A percentile compares a stretch with the other conserved stretches of the same genome.
Evolutionary conservation across 1,140 invertebrate genomes (phyloP).

Genomic region (Mylabris phalerata): DNA sequence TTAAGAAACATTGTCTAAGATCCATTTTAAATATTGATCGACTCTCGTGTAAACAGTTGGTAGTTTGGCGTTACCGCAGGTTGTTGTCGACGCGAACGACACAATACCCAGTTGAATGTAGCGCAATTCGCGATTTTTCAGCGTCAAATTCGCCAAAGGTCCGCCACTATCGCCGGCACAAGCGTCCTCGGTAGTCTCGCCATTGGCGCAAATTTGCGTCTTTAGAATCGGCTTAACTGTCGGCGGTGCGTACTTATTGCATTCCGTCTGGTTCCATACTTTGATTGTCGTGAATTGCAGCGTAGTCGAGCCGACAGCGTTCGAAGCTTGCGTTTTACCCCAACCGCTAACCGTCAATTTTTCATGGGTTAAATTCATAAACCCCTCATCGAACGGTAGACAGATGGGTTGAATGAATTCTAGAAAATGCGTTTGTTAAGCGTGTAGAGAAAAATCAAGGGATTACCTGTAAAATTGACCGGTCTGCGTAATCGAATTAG

Average conservation of each 20-base stretch:
- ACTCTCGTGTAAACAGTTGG: conserved; percentile 13
- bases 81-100: conserved; percentile 5
- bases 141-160: conserved; percentile 2
- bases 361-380: conserved; percentile 32
- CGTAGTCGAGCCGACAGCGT: conserved; percentile 18
- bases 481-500: neutral
- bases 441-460: no score
- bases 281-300: conserved; percentile 20
- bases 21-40: conserved; percentile 16
- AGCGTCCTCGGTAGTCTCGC: conserved; percentile 4
- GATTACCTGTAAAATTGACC: neutral
- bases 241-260: conserved; percentile 11
- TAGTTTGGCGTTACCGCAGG: conserved; percentile 4
- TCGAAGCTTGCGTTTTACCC: conserved; percentile 60
- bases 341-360: conserved; percentile 67
- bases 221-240: conserved; percentile 2
- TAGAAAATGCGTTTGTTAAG: no score
- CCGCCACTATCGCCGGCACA: conserved; percentile 18
- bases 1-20: conserved; percentile 13
- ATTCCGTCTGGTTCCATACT: conserved; percentile 17
- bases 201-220: conserved; percentile 23
- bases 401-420: no score
- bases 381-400: no score
- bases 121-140: neutral
- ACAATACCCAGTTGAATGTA: conserved; percentile 8